Base-by-base conservation (phyloP, 1,140 invertebrate genomes). In the Samia ricini region DNA sequence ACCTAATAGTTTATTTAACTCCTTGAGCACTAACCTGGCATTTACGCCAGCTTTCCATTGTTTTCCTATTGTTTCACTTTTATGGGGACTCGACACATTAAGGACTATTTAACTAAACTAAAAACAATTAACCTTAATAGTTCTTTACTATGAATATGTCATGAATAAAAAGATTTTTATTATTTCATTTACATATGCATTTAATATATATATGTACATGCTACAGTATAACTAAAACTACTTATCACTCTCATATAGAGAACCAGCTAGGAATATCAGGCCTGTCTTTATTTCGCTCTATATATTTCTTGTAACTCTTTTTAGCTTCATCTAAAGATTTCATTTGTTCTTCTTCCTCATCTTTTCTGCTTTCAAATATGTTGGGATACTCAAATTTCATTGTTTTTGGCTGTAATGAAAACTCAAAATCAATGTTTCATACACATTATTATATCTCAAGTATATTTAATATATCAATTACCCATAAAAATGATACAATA, bases 201-300 rank as follows among this genome's bases (percentile, higher is more conserved):
- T 18, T 1, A 56, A 26, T 26, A 26, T 26, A 7, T 24, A n/a
- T 29, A 15, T 18, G 22, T 56, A 56, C 2, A 24, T n/a, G 2
- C 15, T 26, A 12, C n/a, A 58, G 21, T 6, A 42, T 15, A 42
- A 42, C 33, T 42, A 42, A 42, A 42, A 15, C 33, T 42, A 42
- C 4, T 42, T 42, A 15, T 1, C n/a, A 15, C 4, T 15, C 33
- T 15, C 72, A 87, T 61, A 92, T 84, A 48, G 91, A 83, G 79
- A 92, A 94, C 93, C 93, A 94, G 50, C 91, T 90, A 24, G 93
- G 93, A 8, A 92, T 66, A 74, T 91, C 91, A 52, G 91, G 87
- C 71, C 86, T 81, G 22, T 91, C 69, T 77, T 92, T 92, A 60
- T 92, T 92, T n/a, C 72, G 77, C 2, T 91, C 69, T 54, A 92